Evolutionary conservation across 2,888 invertebrate genomes (phyloP), one percentile per base, ranked within the genome.

Genomic region (Panorpa germanica): DNA sequence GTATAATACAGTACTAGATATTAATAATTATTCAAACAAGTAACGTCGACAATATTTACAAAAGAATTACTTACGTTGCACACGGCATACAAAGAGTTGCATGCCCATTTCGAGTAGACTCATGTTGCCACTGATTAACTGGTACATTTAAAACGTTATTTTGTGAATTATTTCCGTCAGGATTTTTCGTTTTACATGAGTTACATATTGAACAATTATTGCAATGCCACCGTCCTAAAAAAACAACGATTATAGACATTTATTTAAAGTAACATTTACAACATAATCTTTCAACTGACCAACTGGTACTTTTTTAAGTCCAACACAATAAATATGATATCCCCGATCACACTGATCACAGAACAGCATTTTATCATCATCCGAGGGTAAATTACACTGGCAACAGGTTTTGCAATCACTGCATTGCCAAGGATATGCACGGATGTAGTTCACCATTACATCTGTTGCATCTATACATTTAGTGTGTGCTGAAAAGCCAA

Each of bases 291-390:
- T 11, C 11, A 5, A 45, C 52, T 45, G 37, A 66, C 88, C 88
- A 38, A 66, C 70, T 4, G 90, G 90, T 43, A 86, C 75, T 36
- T 66, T 61, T 35, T 68, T 61, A 24, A 88, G 54, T 5, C 82
- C 83, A 31, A 88, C 80, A 56, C 91, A 93, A 58, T 81, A 83
- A 39, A 83, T 80, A 52, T 91, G 91, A 57, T 80, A 88, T 55
- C 90, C 90, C 47, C 90, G 64, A 58, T 91, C 91, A 57, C 91
- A 93, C 46, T 80, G 73, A 53, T 91, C 90, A 54, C 91, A 93
- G 57, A 80, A 88, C 46, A 91, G 65, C 83, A 90, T 86, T 57
- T 83, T 81, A 47, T 82, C 82, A 58, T 81, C 82, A 50, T 81
- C 77, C 39, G 72, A 72, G 19, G 77, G 73, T 49, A 74, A 74